Percentiles rank a stretch among this genome's conserved stretches.
phyloP scores from a whole-genome alignment of 2,113 vertebrate genomes.

The Scomber colias region DNA sequence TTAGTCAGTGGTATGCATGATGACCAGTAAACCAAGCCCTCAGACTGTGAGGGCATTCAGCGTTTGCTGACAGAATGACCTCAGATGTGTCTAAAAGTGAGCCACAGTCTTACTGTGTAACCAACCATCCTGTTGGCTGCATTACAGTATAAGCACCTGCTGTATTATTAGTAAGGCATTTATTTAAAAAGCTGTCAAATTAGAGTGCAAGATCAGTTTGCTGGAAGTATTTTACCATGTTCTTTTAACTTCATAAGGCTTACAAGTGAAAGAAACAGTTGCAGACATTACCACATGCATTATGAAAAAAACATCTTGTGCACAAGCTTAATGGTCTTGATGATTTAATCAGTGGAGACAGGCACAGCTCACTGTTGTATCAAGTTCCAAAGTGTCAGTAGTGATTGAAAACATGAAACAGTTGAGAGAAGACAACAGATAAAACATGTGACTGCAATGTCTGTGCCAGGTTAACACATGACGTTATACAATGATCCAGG shows the following conservation, averaged over 20 bases:
- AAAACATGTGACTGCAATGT: constrained; percentile 34
- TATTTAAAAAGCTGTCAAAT: constrained; percentile 57
- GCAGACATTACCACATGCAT: not conserved
- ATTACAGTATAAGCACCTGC: constrained; percentile 55
- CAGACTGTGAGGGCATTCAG: constrained; percentile 38
- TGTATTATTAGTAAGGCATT: constrained; percentile 57
- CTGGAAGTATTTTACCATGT: constrained; percentile 37
- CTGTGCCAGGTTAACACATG: constrained; percentile 48
- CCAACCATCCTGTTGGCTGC: constrained; percentile 30
- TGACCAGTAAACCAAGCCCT: constrained; percentile 44
- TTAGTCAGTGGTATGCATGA: constrained; percentile 53
- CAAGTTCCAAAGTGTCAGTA: constrained; percentile 6
- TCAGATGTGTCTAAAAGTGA: constrained; percentile 41
- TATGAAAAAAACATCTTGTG: constrained; percentile 24
- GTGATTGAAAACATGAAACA: constrained; percentile 41
- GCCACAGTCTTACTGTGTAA: constrained; percentile 11
- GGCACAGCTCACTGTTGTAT: constrained; percentile 47
- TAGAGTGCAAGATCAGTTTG: constrained; percentile 55
- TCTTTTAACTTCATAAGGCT: constrained; percentile 22
- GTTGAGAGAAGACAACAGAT: constrained; percentile 31
- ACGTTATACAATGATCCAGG: constrained; percentile 14
- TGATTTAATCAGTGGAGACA: constrained; percentile 48
- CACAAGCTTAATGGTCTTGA: constrained; percentile 17
- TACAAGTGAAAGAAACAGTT: constrained; percentile 4
- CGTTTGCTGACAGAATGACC: constrained; percentile 50